These are phyloP conservation scores for Danio albolineatus DNA, from an alignment of 2,797 vertebrate species.

Conservation along the genomic window DNA sequence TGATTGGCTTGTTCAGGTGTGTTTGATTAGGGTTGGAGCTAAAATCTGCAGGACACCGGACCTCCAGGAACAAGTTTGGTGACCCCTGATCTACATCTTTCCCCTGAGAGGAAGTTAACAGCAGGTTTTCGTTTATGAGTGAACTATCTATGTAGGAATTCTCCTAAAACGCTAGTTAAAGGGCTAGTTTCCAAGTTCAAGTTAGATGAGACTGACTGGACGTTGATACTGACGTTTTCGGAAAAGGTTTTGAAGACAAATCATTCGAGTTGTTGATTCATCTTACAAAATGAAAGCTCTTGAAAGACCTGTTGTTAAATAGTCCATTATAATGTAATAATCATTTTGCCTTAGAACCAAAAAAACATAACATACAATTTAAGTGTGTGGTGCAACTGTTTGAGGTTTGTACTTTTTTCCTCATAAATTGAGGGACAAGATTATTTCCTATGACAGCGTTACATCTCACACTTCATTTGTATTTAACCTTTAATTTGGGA, in stretches of 20 bases:
- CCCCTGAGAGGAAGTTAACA: no score
- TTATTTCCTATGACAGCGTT: no score
- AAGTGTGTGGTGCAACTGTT: not conserved
- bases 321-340: not conserved
- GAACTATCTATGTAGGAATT: not conserved
- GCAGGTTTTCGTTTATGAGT: no score
- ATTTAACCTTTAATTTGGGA: constrained; percentile 1
- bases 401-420: not conserved
- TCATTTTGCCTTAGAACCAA: not conserved
- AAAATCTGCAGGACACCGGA: no score
- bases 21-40: no score
- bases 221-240: not conserved
- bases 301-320: constrained; percentile 23
- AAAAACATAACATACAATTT: not conserved
- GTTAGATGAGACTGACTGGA: not conserved
- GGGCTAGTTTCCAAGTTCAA: not conserved
- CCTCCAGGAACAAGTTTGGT: no score
- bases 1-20: no score
- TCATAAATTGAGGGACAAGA: not conserved
- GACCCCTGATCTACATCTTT: no score
- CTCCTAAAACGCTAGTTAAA: not conserved
- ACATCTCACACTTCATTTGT: not conserved
- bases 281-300: not conserved
- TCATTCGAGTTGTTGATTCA: not conserved
- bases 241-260: not conserved